Base-by-base conservation (phyloP, 2,888 invertebrate genomes). In the Microctonus hyperodae region DNA sequence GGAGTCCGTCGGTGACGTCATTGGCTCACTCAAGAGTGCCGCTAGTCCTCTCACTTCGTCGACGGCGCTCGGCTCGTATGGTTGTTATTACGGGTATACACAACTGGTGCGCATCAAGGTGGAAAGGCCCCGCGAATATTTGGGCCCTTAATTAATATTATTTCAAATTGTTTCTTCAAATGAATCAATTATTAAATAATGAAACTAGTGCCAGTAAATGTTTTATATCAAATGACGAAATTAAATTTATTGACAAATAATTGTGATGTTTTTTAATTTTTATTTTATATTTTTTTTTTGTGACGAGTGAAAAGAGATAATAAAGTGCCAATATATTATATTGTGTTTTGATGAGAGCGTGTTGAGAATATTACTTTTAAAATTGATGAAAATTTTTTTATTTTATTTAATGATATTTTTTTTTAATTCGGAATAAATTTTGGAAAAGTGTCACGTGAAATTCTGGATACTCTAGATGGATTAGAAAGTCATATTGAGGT, bases 1-100 rank as follows among this genome's bases (percentile, higher is more conserved):
- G 64, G 65, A 64, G 71, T 72, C 64, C 67, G 71, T 66, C 64
- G 71, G 72, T 81, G 80, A 81, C 81, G 81, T 81, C 81, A 81
- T 75, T 76, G 75, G 74, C 74, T 76, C 75, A 74, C 76, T 76
- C 73, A 75, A 70, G 72, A 74, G 79, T 80, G 79, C 80, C 79
- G 78, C 79, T 79, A 81, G 73, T 72, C 79, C 81, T 80, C 81
- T 81, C 81, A 81, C 81, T 81, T 77, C 73, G 78, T 74, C 78
- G 78, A 72, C 78, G 76, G 76, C 78, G 76, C 76, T 79, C 78
- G 81, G 72, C 75, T 72, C 75, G 78, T 67, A 74, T 77, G 77
- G 76, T 78, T 68, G 74, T 68, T 73, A 58, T 72, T 68, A 72
- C 67, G 62, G 69, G 16, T 33, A 31, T 2, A 23, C 13, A 3